Base-by-base conservation (phyloP, 2,113 vertebrate species). In the Ciconia boyciana region DNA sequence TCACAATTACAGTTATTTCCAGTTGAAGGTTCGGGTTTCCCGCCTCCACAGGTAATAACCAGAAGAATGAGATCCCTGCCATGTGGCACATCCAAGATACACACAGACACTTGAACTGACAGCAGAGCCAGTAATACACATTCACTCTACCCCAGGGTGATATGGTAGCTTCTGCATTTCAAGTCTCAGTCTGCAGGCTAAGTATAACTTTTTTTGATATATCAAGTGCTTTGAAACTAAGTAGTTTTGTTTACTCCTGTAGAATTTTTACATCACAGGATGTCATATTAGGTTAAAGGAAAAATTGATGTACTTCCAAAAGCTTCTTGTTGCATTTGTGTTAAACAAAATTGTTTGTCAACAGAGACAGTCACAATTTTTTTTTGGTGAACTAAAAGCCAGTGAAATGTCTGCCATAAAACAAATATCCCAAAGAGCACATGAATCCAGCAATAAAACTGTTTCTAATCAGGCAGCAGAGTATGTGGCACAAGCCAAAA, bases 11-110 rank as follows among this genome's bases (percentile, higher is more conserved):
- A 48, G 66, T 48, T 65, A 51, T 69, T 95, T 96, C 75, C 93
- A 90, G 39, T 21, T 75, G 60, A 74, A 83, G 88, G 79, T 76
- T 88, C 12, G 13, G 78, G 70, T 96, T 97, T 96, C 82, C 77
- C 2, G 1, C 65, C 58, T 94, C 88, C 69, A 28, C 90, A 94
- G 88, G 75, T 87, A 95, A 66, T 79, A 74, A 54, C 48, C 75
- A 68, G 75, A 41, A 85, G 85, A 80, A 66, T 16, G 58, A 94
- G 52, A 54, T 95, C 48, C 79, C 51, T 93, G 86, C 51, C 66
- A 26, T 71, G 51, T 79, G 55, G 57, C 52, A 62, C 46, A 79
- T 94, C 85, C 88, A 93, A 88, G 71, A 41, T 44, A 69, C 64
- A 88, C 70, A 88, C 28, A 68, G 85, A 84, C 69, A 51, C 60